A percentile compares a stretch with the other conserved stretches of the same genome.
Evolutionary conservation across 2,113 vertebrate genomes (phyloP).

Genomic region (Stomatorhinus ivindoensis): DNA sequence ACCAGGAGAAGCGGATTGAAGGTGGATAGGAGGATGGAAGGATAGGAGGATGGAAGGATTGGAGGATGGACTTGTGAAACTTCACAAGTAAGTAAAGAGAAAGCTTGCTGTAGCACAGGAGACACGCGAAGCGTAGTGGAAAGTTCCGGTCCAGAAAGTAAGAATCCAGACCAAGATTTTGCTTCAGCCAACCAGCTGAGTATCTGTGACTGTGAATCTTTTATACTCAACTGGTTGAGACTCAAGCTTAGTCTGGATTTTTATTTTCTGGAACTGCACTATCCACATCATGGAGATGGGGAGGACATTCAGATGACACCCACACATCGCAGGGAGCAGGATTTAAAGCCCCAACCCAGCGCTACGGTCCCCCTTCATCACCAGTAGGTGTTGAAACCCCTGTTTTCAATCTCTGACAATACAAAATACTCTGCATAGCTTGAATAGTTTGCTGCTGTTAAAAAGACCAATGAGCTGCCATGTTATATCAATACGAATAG

Average conservation of each 20-base stretch:
- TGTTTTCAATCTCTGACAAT: neutral
- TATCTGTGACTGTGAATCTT: neutral
- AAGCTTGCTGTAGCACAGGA: neutral
- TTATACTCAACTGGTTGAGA: neutral
- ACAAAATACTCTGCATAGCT: neutral
- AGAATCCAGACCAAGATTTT: neutral
- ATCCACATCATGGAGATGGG: neutral
- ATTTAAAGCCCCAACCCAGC: neutral
- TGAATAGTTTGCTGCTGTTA: neutral
- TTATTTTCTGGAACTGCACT: neutral
- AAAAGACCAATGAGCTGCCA: neutral
- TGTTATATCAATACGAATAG: neutral
- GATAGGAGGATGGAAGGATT: neutral
- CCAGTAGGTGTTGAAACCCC: neutral
- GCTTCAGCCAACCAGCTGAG: neutral
- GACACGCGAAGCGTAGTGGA: neutral
- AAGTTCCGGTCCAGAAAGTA: neutral
- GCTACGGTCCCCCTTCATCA: neutral
- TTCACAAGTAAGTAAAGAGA: neutral
- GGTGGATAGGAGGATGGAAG: neutral
- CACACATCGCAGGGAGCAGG: neutral
- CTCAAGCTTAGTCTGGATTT: neutral
- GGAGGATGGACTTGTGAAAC: too few relatives aligned
- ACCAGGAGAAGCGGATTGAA: neutral
- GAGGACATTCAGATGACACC: neutral